Evolutionary conservation across 1,140 invertebrate genomes (phyloP), one percentile per base, ranked within the genome.

Genomic region (Probaryconus sp.): DNA sequence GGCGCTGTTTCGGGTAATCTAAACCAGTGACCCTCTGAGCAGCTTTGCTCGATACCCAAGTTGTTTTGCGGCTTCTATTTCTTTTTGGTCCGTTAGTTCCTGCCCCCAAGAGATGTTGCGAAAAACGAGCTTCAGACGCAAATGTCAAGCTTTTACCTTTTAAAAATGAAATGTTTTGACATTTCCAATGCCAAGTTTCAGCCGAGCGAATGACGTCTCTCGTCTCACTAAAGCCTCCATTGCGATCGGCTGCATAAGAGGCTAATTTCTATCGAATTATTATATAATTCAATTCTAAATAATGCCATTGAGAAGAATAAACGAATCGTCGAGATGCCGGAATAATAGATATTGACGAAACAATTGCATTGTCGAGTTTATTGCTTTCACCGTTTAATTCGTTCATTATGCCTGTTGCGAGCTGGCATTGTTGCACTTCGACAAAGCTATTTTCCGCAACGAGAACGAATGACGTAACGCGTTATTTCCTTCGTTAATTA

Each of bases 71-170:
- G 3, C 7, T 24, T 24, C 7, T 24, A 4, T 63, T 42, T 37
- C 24, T 58, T 60, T 53, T 53, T 50, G 2, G n/a, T n/a, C n/a
- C 11, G 1, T 33, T 45, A 47, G 21, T 24, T 4, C 7, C 3
- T 24, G 3, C 3, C 3, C 21, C 21, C 3, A 24, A 4, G 3
- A 24, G 21, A 7, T 7, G 7, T 18, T 26, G 9, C 3, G 2
- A 0, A 28, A 35, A 26, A 51, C 3, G 28, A 31, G 18, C 28
- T 16, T 4, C 21, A 24, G 3, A 7, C 11, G 43, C 5, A 71
- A 71, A 71, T 40, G 68, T 47, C 68, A 60, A 43, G 26, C 37
- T 37, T 18, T 63, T 26, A 63, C 68, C 56, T 71, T 71, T 71
- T 42, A 63, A 28, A 51, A 13, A 3, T 14, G 3, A 56, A 56